These are phyloP conservation scores for Fistularia tabacaria DNA, from an alignment of 2,797 vertebrate genomes.

Conservation along the genomic window DNA sequence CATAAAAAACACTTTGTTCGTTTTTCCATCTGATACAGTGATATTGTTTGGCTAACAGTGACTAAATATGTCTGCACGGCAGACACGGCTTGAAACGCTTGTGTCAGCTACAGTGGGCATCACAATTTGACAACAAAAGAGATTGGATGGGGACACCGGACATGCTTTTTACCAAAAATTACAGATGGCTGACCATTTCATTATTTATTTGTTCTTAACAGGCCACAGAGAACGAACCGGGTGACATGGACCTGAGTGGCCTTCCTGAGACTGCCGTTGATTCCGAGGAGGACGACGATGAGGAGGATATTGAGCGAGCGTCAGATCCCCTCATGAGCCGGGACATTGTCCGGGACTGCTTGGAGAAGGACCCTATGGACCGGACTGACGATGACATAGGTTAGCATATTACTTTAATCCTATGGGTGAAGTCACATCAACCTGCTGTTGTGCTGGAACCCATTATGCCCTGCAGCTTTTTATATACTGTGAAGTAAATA, in stretches of 20 bases:
- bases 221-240: constrained; percentile 97
- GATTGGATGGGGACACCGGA: neutral
- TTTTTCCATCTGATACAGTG: neutral
- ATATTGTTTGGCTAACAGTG: neutral
- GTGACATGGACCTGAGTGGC: constrained; percentile 99
- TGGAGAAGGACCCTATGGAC: constrained; percentile 98
- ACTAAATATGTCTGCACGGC: neutral
- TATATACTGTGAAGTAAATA: constrained; percentile 20
- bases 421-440: too few species aligned
- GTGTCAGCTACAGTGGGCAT: too few species aligned
- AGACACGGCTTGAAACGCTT: neutral
- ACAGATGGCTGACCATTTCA: neutral
- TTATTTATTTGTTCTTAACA: constrained; percentile 37
- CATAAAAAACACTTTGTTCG: neutral
- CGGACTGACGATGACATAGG: constrained; percentile 97
- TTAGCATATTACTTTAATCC: constrained; percentile 38
- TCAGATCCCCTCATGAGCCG: constrained; percentile 97
- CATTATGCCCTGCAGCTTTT: constrained; percentile 13
- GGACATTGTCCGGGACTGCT: constrained; percentile 95
- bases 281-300: constrained; percentile 97
- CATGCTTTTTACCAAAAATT: neutral
- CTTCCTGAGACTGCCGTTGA: constrained; percentile 97
- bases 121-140: neutral
- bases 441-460: neutral
- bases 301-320: constrained; percentile 96